Evolutionary conservation across 2,113 vertebrate species (phyloP), one percentile per base, ranked within the genome.

Genomic region (Lota lota): DNA sequence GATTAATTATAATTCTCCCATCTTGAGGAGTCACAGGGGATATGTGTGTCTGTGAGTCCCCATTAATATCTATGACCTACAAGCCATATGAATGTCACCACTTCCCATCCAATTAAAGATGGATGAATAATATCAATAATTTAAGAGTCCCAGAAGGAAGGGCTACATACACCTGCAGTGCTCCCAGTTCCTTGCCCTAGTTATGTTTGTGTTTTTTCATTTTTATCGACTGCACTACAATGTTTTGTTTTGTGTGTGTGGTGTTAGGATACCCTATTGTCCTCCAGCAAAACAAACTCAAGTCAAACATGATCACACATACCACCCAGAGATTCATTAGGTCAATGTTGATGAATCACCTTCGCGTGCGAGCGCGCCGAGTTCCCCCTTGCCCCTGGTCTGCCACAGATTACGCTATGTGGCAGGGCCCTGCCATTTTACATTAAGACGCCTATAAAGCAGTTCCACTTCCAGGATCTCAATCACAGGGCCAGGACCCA

Each of bases 401-500:
- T 81, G 40, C 89, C 75, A 78, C 79, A 69, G 83, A 77, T 72
- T 79, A 80, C 76, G 63, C 69, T 79, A 66, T 67, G 61, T 87
- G 74, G 83, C 73, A 80, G 75, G 78, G 73, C 61, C 74, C 10
- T 90, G 89, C 84, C 84, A 83, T 87, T 89, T 85, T 86, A 89
- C 89, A 92, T 86, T 77, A 86, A 83, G 68, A 76, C 64, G 73
- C 78, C 74, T 74, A 74, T 87, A 88, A 90, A 90, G 79, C 77
- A 87, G 76, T 76, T 82, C 63, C 54, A 73, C 85, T 83, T 84
- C 84, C 77, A 78, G 82, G 80, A 81, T 78, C 78, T 91, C 74
- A 79, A 64, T 90, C 80, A 82, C 72, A 75, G 79, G 76, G 73
- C 79, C 79, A 77, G 73, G 78, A 73, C 72, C 77, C 72, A 83